These are phyloP conservation scores for Cantharis flavilabris DNA, from an alignment of 2,888 invertebrate species.

Conservation along the genomic window DNA sequence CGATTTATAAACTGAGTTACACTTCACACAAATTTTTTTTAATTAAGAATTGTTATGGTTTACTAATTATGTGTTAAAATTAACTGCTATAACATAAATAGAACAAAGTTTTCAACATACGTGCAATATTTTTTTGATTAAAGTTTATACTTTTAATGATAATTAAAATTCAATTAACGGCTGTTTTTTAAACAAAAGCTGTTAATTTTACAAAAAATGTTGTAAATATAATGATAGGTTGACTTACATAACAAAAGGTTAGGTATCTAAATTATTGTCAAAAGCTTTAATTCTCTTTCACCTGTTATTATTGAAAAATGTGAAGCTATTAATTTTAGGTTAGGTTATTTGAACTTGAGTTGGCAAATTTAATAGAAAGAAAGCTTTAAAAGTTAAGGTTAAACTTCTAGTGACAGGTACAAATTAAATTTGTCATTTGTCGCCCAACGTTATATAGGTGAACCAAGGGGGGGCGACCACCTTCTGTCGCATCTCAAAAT, in stretches of 20 bases:
- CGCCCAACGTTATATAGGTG: constrained; percentile 42
- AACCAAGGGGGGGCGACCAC: constrained; percentile 46
- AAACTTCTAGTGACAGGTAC: constrained; percentile 46
- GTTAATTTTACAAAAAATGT: neutral
- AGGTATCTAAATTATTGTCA: neutral
- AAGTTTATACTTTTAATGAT: neutral
- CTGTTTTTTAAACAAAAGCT: neutral
- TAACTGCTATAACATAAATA: neutral
- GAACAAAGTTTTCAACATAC: neutral
- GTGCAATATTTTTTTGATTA: neutral
- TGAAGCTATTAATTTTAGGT: neutral
- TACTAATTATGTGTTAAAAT: neutral
- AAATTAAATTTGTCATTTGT: constrained; percentile 52
- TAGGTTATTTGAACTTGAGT: neutral
- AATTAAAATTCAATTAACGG: neutral
- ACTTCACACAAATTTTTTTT: neutral
- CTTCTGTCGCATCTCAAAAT: constrained; percentile 46
- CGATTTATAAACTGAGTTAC: neutral
- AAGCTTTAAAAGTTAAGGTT: constrained; percentile 24
- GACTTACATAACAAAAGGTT: neutral
- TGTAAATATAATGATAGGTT: neutral
- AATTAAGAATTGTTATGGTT: constrained; percentile 1
- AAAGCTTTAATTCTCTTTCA: neutral
- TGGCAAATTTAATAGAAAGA: neutral
- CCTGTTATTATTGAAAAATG: neutral